Evolutionary conservation across 2,888 invertebrate genomes (phyloP).

Genomic region (Phoenoteleia sp.): DNA sequence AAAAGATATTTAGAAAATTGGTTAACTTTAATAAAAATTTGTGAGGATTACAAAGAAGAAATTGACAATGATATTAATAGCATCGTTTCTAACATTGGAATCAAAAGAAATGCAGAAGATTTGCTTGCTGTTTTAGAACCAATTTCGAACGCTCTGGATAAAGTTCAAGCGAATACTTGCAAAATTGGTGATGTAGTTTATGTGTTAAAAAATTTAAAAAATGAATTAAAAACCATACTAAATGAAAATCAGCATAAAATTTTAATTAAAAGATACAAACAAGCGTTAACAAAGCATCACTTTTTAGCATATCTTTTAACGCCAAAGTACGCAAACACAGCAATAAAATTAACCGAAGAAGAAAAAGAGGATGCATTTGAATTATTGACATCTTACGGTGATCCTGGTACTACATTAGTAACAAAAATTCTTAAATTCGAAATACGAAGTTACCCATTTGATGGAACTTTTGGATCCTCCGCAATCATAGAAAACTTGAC

Average conservation of each 20-base stretch:
- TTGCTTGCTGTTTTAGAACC: background rate
- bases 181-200: conserved; percentile 37
- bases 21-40: conserved; percentile 17
- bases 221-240: background rate
- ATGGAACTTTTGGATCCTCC: background rate
- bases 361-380: background rate
- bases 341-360: background rate
- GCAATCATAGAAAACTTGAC: background rate
- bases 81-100: background rate
- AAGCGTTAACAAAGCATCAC: background rate
- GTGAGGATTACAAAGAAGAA: conserved; percentile 13
- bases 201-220: conserved; percentile 32
- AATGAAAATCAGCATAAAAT: background rate
- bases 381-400: background rate
- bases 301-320: conserved; percentile 1
- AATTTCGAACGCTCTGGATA: background rate
- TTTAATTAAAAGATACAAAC: conserved; percentile 1
- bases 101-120: conserved; percentile 11
- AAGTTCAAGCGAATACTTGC: conserved; percentile 29
- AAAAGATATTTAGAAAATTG: conserved; percentile 13
- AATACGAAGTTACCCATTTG: background rate
- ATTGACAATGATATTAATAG: conserved; percentile 2
- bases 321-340: background rate
- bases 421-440: conserved; percentile 3
- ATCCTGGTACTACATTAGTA: background rate